phyloP scores from a whole-genome alignment of 2,888 invertebrate genomes.

The Tetranychus truncatus region DNA sequence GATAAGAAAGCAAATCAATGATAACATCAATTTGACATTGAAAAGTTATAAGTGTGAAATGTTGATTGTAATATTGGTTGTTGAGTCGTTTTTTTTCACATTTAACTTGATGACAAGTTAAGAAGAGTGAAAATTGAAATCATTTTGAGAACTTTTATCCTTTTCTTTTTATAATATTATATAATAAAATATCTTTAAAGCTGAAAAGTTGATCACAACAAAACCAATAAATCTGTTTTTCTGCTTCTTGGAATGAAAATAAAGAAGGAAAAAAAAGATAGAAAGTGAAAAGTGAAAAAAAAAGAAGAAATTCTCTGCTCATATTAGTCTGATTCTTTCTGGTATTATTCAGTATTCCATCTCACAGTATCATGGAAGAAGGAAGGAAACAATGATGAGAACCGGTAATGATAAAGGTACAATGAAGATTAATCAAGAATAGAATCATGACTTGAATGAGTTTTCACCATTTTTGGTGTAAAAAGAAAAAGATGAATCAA shows the following conservation, averaged over 20 bases:
- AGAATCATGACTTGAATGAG: background rate
- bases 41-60: background rate
- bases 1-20: background rate
- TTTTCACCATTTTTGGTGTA: too few relatives aligned
- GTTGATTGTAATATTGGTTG: background rate
- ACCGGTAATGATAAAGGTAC: slow-evolving; percentile 1
- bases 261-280: background rate
- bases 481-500: background rate
- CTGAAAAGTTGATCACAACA: background rate
- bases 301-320: background rate
- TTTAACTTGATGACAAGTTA: background rate
- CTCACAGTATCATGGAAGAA: background rate
- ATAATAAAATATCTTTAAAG: background rate
- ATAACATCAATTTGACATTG: background rate
- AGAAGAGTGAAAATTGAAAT: background rate
- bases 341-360: background rate
- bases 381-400: slow-evolving; percentile 1
- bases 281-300: background rate
- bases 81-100: background rate
- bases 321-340: background rate
- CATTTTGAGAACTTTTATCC: background rate
- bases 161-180: background rate
- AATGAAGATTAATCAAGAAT: slow-evolving; percentile 1
- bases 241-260: background rate
- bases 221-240: background rate